Evolutionary conservation across 2,797 vertebrate species (phyloP), one percentile per base, ranked within the genome.

Genomic region (Carduelis carduelis): DNA sequence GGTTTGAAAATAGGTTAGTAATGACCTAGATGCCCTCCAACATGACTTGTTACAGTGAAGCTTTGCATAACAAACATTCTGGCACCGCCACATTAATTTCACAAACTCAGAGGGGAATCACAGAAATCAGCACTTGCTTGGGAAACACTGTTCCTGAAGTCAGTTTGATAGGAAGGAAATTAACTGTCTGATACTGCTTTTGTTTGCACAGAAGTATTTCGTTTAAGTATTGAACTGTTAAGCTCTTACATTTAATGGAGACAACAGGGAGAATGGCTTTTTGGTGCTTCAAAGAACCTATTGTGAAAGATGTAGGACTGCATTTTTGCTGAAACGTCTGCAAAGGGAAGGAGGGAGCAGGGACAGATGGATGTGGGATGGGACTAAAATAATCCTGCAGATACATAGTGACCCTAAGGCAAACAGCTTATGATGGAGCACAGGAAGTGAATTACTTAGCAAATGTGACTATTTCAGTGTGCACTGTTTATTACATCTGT

Each of bases 341-440:
- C 72, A 32, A 50, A 50, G 39, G 44, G 72, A 86, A 92, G 32
- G 14, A 34, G 63, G 50, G 44, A 80, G 68, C 26, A 13, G 72
- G 71, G 92, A 85, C 88, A 95, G 88, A 85, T 94, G 85, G 79
- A 47, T 89, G 59, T 90, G 79, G 79, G 93, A 80, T 93, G 72
- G 81, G 27, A 85, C 89, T 84, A 55, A 93, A 95, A 95, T 90
- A 96, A 90, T 89, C 87, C 83, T 89, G 76, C 69, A 94, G 72
- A 74, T 91, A 68, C 15, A 23, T 34, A 39, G 70, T 85, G 92
- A 92, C 95, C 77, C 83, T 90, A 82, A 90, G 92, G 92, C 93
- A 95, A 59, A 91, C 72, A 30, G 79, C 60, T 85, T 70, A 66
- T 74, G 71, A 74, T 66, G 71, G 69, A 91, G 60, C 85, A 24